phyloP scores from a whole-genome alignment of 1,140 invertebrate species.

The Atta texana region DNA sequence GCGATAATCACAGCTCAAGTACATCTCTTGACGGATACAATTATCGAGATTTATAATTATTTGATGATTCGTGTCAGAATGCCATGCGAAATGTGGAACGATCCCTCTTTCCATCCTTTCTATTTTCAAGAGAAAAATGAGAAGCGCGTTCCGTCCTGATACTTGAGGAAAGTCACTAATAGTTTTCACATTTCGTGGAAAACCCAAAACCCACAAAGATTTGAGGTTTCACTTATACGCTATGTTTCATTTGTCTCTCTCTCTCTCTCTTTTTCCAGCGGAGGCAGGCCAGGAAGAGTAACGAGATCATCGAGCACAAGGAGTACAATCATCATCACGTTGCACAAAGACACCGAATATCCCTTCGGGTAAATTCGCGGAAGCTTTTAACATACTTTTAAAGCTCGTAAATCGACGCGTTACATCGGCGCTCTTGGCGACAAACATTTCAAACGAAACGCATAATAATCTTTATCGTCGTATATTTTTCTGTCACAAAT shows the following conservation, averaged over 20 bases:
- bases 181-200: constrained; percentile 63
- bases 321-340: constrained; percentile 78
- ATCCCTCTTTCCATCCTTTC: constrained; percentile 60
- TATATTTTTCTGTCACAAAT: not conserved
- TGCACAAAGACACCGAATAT: constrained; percentile 81
- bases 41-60: constrained; percentile 46
- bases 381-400: constrained; percentile 19
- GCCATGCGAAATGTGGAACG: constrained; percentile 55
- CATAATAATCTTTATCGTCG: constrained; percentile 17
- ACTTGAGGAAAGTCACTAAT: constrained; percentile 80
- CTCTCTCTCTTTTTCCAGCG: constrained; percentile 76
- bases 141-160: constrained; percentile 82
- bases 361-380: constrained; percentile 79
- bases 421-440: not conserved
- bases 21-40: not conserved
- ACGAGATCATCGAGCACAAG: constrained; percentile 80
- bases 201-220: constrained; percentile 9
- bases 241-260: constrained; percentile 59
- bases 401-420: constrained; percentile 3
- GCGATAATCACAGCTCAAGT: not conserved
- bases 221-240: not conserved
- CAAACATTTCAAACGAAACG: constrained; percentile 9
- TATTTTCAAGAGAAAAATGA: constrained; percentile 59
- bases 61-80: constrained; percentile 24
- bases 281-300: constrained; percentile 78